phyloP scores from a whole-genome alignment of 1,140 invertebrate species.

The Radopholus similis region DNA sequence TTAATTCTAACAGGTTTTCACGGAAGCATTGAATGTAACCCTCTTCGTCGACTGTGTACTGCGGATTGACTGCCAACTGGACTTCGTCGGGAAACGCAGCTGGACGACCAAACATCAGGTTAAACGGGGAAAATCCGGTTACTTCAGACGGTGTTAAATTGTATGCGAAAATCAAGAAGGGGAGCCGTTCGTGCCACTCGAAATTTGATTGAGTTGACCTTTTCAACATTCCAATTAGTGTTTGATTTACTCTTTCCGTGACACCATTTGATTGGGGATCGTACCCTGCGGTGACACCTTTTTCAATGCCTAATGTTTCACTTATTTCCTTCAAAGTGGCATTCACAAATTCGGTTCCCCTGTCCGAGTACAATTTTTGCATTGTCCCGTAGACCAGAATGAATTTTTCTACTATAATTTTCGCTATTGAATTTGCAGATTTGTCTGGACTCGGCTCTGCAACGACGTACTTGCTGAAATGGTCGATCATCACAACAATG shows the following conservation, averaged over 20 bases:
- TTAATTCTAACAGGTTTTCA: background rate
- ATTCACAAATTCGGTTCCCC: constrained; percentile 10
- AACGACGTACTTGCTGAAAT: background rate
- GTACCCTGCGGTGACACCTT: background rate
- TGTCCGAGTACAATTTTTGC: background rate
- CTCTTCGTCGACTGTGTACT: background rate
- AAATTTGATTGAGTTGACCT: background rate
- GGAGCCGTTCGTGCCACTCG: background rate
- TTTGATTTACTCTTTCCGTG: background rate
- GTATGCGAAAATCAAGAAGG: background rate
- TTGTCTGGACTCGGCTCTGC: background rate
- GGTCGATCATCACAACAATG: background rate
- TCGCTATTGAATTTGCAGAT: background rate
- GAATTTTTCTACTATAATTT: background rate
- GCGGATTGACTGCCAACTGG: background rate
- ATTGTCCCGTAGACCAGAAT: background rate
- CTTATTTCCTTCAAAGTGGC: background rate
- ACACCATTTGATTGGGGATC: background rate
- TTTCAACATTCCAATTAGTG: constrained; percentile 10
- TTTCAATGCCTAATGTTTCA: background rate
- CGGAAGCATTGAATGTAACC: background rate
- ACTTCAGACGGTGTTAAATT: background rate
- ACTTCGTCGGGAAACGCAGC: background rate
- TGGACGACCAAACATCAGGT: background rate
- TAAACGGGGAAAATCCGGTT: constrained; percentile 2